Evolutionary conservation across 2,888 invertebrate species (phyloP), one percentile per base, ranked within the genome.

Genomic region (Sarcophaga variegata): DNA sequence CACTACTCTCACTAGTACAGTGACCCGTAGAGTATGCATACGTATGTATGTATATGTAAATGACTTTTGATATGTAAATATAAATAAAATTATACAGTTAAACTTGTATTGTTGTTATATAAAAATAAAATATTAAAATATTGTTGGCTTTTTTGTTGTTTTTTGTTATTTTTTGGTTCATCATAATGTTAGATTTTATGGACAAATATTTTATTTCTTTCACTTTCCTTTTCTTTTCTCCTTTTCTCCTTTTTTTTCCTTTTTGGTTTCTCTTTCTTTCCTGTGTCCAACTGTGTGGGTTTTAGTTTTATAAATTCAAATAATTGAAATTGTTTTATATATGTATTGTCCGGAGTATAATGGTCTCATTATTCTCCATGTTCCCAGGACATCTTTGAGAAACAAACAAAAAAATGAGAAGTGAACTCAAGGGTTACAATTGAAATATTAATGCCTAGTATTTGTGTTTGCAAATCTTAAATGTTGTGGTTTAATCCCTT

Each of bases 271-370:
- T 2, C 37, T 37, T 37, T 37, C 37, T 37, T 37, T 37, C 8
- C 8, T 37, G 37, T 10, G 8, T 10, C 37, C 37, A 10, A 37
- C 0, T 2, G 14, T 20, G 14, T 14, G 8, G n/a, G 63, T 25
- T 25, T 47, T 37, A 6, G 63, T 37, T 74, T 81, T 74, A 6
- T 67, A 75, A 37, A 20, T 75, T 63, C 2, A 69, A 63, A 75
- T 49, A 81, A 69, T 22, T 75, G 69, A 81, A 81, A 75, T 69
- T 64, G 54, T 75, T 81, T 62, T 54, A 49, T 45, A 5, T 54
- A 17, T 54, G 54, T 54, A 54, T 54, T 14, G 14, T 17, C 54
- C 37, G 37, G 37, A 37, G 54, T 54, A 54, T 54, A 54, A 54
- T 54, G 54, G 17, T 54, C 54, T 54, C 54, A 54, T 54, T 54